Evolutionary conservation across 2,113 vertebrate species (phyloP).

Genomic region (Lepus americanus): DNA sequence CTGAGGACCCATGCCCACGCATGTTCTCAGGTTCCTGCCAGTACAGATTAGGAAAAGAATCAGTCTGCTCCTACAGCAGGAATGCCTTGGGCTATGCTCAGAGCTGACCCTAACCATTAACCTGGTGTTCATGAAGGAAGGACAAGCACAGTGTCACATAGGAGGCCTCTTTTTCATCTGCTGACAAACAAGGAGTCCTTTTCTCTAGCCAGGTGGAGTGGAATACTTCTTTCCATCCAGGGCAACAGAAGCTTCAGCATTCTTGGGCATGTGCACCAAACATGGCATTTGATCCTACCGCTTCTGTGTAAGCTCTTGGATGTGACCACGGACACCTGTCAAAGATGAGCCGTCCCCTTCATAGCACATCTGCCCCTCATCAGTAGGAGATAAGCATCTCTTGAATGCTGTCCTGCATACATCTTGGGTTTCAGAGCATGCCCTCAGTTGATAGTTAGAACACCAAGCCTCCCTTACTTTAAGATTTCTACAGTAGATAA

Average conservation of each 20-base stretch:
- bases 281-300: not conserved
- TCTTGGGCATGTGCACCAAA: not conserved
- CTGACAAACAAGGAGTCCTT: not conserved
- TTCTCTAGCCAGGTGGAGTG: not conserved
- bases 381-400: not conserved
- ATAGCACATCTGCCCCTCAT: not conserved
- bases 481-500: not conserved
- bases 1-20: not conserved
- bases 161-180: not conserved
- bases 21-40: constrained; percentile 9
- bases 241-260: not conserved
- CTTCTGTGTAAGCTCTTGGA: not conserved
- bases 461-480: not conserved
- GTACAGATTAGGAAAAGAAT: not conserved
- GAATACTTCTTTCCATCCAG: not conserved
- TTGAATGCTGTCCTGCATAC: not conserved
- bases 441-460: not conserved
- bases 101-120: constrained; percentile 1
- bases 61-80: not conserved
- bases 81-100: not conserved
- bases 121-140: not conserved
- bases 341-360: not conserved
- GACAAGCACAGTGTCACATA: not conserved
- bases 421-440: not conserved
- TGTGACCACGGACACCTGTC: not conserved